Evolutionary conservation across 2,888 invertebrate species (phyloP), one percentile per base, ranked within the genome.

Genomic region (Trachelus troglodyta): DNA sequence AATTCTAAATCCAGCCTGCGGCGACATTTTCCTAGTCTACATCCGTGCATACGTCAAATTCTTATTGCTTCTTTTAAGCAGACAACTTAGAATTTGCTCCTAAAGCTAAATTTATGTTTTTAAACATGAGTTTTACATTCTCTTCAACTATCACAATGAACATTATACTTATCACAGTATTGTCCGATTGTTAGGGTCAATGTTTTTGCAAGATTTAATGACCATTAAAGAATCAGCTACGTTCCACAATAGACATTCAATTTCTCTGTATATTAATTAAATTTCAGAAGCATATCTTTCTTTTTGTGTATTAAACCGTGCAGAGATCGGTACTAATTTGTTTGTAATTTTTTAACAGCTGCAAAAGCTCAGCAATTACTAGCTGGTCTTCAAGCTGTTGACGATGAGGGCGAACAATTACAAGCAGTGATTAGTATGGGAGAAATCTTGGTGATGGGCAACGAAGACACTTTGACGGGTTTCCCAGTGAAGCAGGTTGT

Each of bases 371-470:
- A 98, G 88, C 98, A 98, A 89, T 93, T 99, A 75, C 92, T 99
- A 73, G 96, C 97, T 84, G 98, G 98, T 0, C 93, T 99, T 82
- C 98, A 98, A 91, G 97, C 98, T 4, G 96, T 96, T 34, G 97
- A 97, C 6, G 98, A 99, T 91, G 98, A 99, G 90, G 98, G 98
- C 12, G 98, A 98, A 89, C 98, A 99, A 92, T 92, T 99, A 81
- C 98, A 98, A 91, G 98, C 98, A 1, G 98, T 98, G 69, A 98
- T 98, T 82, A 98, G 99, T 93, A 98, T 99, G 98, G 98, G 98
- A 91, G 98, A 99, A 93, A 95, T 99, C 92, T 93, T 99, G 78
- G 98, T 99, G 68, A 99, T 99, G 99, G 99, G 99, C 84, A 99
- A 99, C 91, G 99, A 99, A 92, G 99, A 99, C 91, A 98, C 98